phyloP scores from a whole-genome alignment of 1,140 invertebrate species.

The Macrosteles quadrilineatus region DNA sequence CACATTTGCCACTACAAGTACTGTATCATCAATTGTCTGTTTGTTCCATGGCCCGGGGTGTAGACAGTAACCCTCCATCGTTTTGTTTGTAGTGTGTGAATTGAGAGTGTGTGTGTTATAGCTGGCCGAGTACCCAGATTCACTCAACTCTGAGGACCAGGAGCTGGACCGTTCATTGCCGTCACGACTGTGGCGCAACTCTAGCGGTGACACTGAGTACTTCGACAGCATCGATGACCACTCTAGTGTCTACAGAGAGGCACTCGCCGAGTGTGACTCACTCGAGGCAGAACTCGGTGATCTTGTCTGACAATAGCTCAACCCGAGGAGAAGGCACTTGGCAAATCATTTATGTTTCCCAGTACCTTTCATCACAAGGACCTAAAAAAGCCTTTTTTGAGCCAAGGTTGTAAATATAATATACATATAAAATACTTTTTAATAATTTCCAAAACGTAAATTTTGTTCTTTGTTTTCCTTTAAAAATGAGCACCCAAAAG shows the following conservation, averaged over 20 bases:
- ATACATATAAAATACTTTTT: neutral
- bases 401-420: neutral
- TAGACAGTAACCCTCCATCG: no score
- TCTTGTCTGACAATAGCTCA: neutral
- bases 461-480: no score
- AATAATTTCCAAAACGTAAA: neutral
- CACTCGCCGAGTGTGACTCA: conserved; percentile 59
- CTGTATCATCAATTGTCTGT: no score
- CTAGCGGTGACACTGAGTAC: conserved; percentile 44
- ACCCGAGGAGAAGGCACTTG: neutral
- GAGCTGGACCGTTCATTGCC: conserved; percentile 28
- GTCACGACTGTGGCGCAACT: neutral
- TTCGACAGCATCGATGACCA: conserved; percentile 59
- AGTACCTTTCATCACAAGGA: neutral
- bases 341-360: neutral
- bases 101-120: neutral
- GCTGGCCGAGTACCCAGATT: conserved; percentile 12
- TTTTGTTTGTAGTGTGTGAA: no score
- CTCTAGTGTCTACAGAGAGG: conserved; percentile 55
- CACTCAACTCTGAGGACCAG: neutral
- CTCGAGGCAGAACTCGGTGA: conserved; percentile 47
- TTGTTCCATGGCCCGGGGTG: no score
- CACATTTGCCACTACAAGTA: no score
- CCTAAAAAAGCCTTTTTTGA: neutral
- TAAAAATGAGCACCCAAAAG: no score